Conservation (phyloP, 2,888 invertebrate genomes). For the Creontiades dilutus region DNA sequence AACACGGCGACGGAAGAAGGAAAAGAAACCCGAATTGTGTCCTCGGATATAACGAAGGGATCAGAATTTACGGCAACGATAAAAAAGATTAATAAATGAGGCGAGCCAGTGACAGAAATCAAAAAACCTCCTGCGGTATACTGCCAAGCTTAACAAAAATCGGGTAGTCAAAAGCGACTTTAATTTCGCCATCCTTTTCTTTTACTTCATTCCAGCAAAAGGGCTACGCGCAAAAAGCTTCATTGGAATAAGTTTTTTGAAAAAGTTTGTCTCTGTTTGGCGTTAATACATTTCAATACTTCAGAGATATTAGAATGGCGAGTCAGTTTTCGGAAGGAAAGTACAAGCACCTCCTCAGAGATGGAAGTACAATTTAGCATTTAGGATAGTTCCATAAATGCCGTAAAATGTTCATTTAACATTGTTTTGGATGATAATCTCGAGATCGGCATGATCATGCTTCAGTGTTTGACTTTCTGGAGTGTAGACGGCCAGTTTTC, state of each 20-base stretch:
- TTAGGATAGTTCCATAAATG: too few relatives aligned
- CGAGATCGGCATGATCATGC: too few relatives aligned
- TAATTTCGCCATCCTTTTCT: not conserved
- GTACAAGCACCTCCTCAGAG: too few relatives aligned
- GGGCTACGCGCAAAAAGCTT: not conserved
- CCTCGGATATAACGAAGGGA: not conserved
- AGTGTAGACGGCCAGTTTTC: too few relatives aligned
- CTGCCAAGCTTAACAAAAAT: not conserved
- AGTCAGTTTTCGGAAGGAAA: too few relatives aligned
- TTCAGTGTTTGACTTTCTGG: too few relatives aligned
- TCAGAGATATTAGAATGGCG: too few relatives aligned
- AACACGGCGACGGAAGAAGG: not conserved
- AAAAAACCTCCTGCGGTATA: not conserved
- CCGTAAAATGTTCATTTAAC: too few relatives aligned
- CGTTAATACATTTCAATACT: not conserved
- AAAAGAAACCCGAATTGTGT: not conserved
- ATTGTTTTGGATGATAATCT: too few relatives aligned
- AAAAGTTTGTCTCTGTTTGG: not conserved
- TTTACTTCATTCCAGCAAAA: not conserved
- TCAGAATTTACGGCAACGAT: not conserved
- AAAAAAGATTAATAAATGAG: slow-evolving; percentile 2
- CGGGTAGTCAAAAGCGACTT: not conserved
- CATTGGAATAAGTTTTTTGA: not conserved
- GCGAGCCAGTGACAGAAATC: not conserved
- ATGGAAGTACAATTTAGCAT: too few relatives aligned